Conservation (phyloP, 35 echinoderm and acorn worm genomes). For the Ptychodera flava region DNA sequence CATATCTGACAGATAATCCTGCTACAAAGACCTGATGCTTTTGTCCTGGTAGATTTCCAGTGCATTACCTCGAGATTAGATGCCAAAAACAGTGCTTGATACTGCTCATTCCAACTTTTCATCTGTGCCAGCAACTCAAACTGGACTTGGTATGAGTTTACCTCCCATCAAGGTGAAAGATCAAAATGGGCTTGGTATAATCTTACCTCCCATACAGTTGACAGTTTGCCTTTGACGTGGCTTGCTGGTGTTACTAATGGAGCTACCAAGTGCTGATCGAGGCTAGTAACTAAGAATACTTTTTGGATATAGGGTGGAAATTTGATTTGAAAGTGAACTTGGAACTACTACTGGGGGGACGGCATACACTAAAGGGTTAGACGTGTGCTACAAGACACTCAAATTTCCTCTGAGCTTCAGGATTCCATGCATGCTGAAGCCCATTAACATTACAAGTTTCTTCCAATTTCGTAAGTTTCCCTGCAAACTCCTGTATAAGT, state of each 20-base stretch:
- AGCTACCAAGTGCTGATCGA: background rate
- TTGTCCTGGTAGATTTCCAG: constrained; percentile 17
- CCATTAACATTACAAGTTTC: too few species aligned
- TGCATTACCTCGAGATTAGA: constrained; percentile 35
- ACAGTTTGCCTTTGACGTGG: background rate
- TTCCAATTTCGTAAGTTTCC: too few species aligned
- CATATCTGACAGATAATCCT: background rate
- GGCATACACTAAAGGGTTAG: too few species aligned
- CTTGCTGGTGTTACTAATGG: background rate
- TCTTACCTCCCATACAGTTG: constrained; percentile 3
- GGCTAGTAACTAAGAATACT: too few species aligned
- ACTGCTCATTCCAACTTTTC: constrained; percentile 24
- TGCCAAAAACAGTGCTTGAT: constrained; percentile 32
- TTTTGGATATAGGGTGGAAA: too few species aligned
- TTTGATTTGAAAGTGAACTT: too few species aligned
- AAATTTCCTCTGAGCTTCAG: too few species aligned
- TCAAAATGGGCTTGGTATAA: constrained; percentile 25
- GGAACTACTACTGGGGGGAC: too few species aligned
- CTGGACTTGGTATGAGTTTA: constrained; percentile 38
- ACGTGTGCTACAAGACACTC: too few species aligned
- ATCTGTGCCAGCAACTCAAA: constrained; percentile 40
- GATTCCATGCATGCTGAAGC: too few species aligned
- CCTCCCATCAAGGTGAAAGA: constrained; percentile 28
- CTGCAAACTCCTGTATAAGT: too few species aligned
- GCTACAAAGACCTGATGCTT: background rate